A percentile compares a stretch with the other conserved stretches of the same genome.
These are phyloP conservation scores for Lepisosteus oculatus DNA, from an alignment of 2,113 vertebrate genomes.

Conservation along the genomic window DNA sequence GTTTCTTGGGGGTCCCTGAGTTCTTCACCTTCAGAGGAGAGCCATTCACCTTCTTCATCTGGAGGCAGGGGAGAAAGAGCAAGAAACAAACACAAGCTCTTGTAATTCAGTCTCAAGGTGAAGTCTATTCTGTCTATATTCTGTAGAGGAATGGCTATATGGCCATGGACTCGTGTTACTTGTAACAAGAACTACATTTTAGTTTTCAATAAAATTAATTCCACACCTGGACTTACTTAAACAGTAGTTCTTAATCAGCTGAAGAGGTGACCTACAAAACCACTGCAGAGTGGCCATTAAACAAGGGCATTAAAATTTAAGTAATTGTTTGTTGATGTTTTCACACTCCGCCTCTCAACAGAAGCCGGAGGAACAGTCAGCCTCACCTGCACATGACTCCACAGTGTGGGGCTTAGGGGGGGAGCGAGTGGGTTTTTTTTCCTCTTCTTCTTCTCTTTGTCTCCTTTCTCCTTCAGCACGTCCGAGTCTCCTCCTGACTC, in stretches of 20 bases:
- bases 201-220: neutral
- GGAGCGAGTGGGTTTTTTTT: constrained; percentile 68
- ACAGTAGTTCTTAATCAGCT: too few species aligned
- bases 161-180: too few species aligned
- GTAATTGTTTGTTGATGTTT: too few species aligned
- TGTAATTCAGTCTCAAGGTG: neutral
- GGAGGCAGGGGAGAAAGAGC: neutral
- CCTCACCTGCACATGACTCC: constrained; percentile 81
- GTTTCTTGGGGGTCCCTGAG: constrained; percentile 75
- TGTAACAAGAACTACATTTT: neutral
- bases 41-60: constrained; percentile 79
- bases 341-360: too few species aligned
- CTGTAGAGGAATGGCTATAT: neutral
- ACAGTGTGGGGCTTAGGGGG: constrained; percentile 81
- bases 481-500: constrained; percentile 53
- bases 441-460: constrained; percentile 57
- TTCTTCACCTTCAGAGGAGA: constrained; percentile 89
- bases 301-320: too few species aligned
- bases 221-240: too few species aligned
- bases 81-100: constrained; percentile 22
- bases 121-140: neutral
- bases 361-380: neutral
- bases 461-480: constrained; percentile 43
- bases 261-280: too few species aligned
- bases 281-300: too few species aligned